Evolutionary conservation across 2,113 vertebrate species (phyloP), one percentile per base, ranked within the genome.

Genomic region (Cephalopterus ornatus): DNA sequence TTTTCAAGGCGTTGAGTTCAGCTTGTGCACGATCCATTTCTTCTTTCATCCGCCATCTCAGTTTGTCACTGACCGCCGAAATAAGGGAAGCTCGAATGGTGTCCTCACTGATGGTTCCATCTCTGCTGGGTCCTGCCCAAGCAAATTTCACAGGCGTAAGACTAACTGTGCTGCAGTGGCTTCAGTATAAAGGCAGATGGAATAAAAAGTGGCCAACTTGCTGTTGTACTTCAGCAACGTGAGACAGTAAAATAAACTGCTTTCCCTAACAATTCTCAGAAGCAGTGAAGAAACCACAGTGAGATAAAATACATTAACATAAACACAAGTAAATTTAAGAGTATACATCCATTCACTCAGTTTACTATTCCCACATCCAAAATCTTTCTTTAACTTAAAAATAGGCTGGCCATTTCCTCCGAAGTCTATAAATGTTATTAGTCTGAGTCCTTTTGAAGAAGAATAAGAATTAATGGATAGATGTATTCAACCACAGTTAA

Each of bases 1-100:
- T 97, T 96, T 99, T 99, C 88, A 99, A 97, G 44, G 99, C 99
- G 27, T 99, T 99, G 92, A 99, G 98, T 90, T 99, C 99, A 2
- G 99, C 99, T 62, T 99, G 99, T 2, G 99, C 99, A 35, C 99
- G 98, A 97, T 99, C 99, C 99, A 99, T 99, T 97, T 99, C 99
- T 94, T 99, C 99, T 85, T 99, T 99, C 99, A 99, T 99, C 75
- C 99, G 98, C 99, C 99, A 99, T 85, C 99, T 98, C 89, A 99
- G 97, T 77, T 99, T 99, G 96, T 99, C 99, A 11, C 99, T 99
- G 93, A 99, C 99, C 0, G 99, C 99, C 0, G 99, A 99, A 89
- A 99, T 99, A 49, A 99, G 98, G 56, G 99, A 99, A 2, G 99
- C 99, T 9, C 99, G 98, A 92, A 99, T 99, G 63, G 99, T 99